Evolutionary conservation across 2,888 invertebrate species (phyloP), one percentile per base, ranked within the genome.

Genomic region (Cheilosia soror): DNA sequence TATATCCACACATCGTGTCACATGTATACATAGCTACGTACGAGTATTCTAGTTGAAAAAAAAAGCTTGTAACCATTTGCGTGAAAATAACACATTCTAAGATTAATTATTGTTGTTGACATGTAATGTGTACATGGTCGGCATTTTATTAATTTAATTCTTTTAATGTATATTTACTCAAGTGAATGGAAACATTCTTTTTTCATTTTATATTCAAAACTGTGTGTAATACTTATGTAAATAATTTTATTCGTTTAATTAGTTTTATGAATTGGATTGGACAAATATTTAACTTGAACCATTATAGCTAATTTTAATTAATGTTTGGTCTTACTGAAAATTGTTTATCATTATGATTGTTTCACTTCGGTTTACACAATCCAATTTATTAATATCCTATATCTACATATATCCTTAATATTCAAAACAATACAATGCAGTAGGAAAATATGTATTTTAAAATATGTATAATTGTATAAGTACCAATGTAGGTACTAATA

Each of bases 61-160:
- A 4, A 29, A 29, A n/a, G 13, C 20, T 37, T 11, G 11, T 11
- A 37, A 37, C 11, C 11, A 37, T 37, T 65, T 33, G 49, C 11
- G 53, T 66, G 53, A 42, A 53, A 29, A 53, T 51, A 40, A 40
- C 53, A 55, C 29, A 15, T 25, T 66, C 25, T 15, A 42, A 20
- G 53, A 66, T 55, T 53, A 66, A 51, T 66, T 29, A 51, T 66
- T 29, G 66, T 40, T 53, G 66, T 55, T 53, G 51, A 29, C 33
- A 25, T 53, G 42, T 5, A 29, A 66, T 40, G 63, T 29, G 66
- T 15, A 27, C 15, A 6, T 4, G 1, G 29, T 11, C 29, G 55
- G 20, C 6, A 42, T 42, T 55, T 53, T 37, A 53, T 66, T 66
- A 51, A 53, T 55, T 53, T 20, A 20, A 20, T 20, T 20, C 20